Evolutionary conservation across 2,797 vertebrate species (phyloP), one percentile per base, ranked within the genome.

Genomic region (Paratrypauchen microcephalus): DNA sequence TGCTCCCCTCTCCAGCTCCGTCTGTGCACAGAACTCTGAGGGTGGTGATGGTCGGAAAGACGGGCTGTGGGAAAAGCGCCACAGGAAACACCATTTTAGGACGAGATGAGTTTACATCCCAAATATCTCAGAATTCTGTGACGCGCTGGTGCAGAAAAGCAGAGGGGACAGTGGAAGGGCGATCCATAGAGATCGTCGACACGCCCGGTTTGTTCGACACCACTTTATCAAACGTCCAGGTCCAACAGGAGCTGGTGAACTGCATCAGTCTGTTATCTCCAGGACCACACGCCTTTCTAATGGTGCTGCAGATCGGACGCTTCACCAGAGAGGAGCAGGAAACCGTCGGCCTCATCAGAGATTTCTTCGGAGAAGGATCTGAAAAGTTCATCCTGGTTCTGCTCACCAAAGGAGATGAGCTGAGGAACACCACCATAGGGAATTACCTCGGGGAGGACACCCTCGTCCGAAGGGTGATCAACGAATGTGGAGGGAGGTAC

Each of bases 41-140:
- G 68, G 72, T 87, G 1, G 82, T 84, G 48, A 41, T 87, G 72
- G 64, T 84, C 1, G 86, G 86, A 1, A 86, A 86, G 19, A 86
- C 86, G 0, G 83, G 83, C 5, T 15, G 58, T 2, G 82, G 86
- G 0, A 88, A 86, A 26, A 88, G 84, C 5, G 69, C 83, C 0
- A 79, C 81, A 4, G 86, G 36, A 47, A 87, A 87, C 60, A 79
- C 30, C 0, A 84, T 87, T 50, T n/a, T 88, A 24, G 71, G 70
- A 0, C 11, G 5, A 26, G 0, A 23, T 0, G 4, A 0, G 13
- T 88, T 88, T n/a, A 0, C 5, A 0, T 68, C 82, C 0, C 72
- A 58, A 68, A 0, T 2, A 11, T 0, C 30, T 15, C 2, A 28
- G 3, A 39, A 1, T 0, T 81, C 84, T 2, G 76, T 85, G 18